A percentile compares a stretch with the other conserved stretches of the same genome.
phyloP scores from a whole-genome alignment of 2,888 invertebrate species.

The Anorthoa munda region DNA sequence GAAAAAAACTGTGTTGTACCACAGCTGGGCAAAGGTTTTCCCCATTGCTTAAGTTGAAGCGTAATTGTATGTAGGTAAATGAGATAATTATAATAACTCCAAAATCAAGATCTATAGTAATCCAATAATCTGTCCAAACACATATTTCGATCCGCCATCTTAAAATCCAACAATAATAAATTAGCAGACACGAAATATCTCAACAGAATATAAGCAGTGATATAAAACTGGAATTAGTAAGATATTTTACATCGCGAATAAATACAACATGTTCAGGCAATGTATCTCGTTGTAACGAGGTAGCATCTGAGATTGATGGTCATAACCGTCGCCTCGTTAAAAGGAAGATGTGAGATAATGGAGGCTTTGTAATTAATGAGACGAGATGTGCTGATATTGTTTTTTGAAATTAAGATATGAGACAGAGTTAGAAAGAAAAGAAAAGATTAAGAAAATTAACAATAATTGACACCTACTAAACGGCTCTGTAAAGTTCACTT shows the following conservation, averaged over 20 bases:
- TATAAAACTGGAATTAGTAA: too few relatives aligned
- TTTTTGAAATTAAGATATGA: background rate
- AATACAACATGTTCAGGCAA: conserved; percentile 40
- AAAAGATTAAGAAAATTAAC: too few relatives aligned
- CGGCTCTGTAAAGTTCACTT: too few relatives aligned
- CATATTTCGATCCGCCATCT: background rate
- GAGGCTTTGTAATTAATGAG: conserved; percentile 16
- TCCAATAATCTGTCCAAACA: background rate
- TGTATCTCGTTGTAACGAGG: conserved; percentile 44
- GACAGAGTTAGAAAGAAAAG: background rate
- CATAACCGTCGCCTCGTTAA: too few relatives aligned
- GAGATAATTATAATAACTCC: too few relatives aligned
- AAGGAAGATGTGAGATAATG: background rate
- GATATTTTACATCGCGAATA: conserved; percentile 6
- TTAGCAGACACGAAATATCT: background rate
- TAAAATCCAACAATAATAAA: background rate
- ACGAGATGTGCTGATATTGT: conserved; percentile 1
- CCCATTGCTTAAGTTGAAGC: too few relatives aligned
- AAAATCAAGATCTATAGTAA: too few relatives aligned
- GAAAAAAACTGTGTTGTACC: too few relatives aligned
- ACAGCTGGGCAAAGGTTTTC: too few relatives aligned
- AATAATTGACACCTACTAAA: too few relatives aligned
- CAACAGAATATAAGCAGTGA: background rate
- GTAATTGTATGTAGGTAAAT: background rate
- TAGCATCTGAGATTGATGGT: background rate